phyloP scores from a whole-genome alignment of 1,140 invertebrate genomes.

The Phymorhynchus buccinoides region DNA sequence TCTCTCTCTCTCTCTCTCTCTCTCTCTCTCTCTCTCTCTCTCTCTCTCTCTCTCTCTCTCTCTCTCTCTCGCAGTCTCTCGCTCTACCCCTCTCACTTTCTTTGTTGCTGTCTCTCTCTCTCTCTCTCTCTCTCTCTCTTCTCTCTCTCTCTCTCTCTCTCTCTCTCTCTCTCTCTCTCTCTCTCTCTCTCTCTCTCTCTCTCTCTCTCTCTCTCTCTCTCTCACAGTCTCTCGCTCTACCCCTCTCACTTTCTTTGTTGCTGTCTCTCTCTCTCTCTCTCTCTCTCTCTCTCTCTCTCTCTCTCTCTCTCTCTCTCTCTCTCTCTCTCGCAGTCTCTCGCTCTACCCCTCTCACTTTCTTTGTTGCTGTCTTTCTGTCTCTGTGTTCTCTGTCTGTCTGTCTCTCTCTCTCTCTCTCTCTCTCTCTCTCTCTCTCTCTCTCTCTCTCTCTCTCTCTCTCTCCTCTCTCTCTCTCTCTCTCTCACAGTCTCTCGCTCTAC shows the following conservation, averaged over 20 bases:
- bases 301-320: background rate
- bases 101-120: no score
- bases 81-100: background rate
- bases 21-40: background rate
- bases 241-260: background rate
- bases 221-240: background rate
- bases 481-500: background rate
- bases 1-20: background rate
- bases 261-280: background rate
- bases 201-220: background rate
- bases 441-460: background rate
- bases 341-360: background rate
- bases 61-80: background rate
- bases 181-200: background rate
- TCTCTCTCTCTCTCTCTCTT: no score
- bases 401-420: background rate
- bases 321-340: background rate
- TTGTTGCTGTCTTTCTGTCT: background rate
- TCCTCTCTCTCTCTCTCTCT: background rate
- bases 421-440: background rate
- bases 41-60: background rate
- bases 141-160: background rate
- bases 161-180: background rate
- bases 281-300: background rate
- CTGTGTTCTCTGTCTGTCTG: background rate